phyloP scores from a whole-genome alignment of 2,113 vertebrate species.

The Porphyrio hochstetteri region DNA sequence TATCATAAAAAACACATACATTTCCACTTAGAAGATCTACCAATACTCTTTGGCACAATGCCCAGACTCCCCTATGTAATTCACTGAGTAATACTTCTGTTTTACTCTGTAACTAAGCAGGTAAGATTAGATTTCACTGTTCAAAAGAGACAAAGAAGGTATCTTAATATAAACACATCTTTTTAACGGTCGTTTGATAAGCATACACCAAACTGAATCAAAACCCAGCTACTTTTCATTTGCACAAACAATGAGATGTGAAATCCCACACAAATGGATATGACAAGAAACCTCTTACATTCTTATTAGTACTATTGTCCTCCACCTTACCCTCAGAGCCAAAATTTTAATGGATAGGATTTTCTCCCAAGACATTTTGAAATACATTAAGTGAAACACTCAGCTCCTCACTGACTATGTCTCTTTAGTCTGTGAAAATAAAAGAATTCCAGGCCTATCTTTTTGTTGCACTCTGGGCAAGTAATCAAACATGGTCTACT shows the following conservation, averaged over 20 bases:
- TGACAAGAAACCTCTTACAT: neutral
- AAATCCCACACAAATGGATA: slow-evolving; percentile 18
- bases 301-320: slow-evolving; percentile 7
- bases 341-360: slow-evolving; percentile 41
- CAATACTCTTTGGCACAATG: neutral
- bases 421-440: neutral
- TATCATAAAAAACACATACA: neutral
- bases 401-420: neutral
- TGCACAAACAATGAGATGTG: neutral
- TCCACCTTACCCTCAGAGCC: neutral
- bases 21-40: neutral
- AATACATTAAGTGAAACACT: slow-evolving; percentile 4
- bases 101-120: slow-evolving; percentile 2
- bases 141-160: slow-evolving; percentile 4
- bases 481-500: neutral
- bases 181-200: slow-evolving; percentile 30
- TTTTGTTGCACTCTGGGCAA: neutral
- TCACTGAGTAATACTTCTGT: slow-evolving; percentile 19
- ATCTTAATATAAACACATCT: slow-evolving; percentile 13
- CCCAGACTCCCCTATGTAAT: neutral
- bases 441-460: slow-evolving; percentile 40
- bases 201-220: neutral
- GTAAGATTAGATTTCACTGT: slow-evolving; percentile 23
- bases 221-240: neutral
- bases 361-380: slow-evolving; percentile 48